phyloP scores from a whole-genome alignment of 2,888 invertebrate species.

The Gymnocheta viridis region DNA sequence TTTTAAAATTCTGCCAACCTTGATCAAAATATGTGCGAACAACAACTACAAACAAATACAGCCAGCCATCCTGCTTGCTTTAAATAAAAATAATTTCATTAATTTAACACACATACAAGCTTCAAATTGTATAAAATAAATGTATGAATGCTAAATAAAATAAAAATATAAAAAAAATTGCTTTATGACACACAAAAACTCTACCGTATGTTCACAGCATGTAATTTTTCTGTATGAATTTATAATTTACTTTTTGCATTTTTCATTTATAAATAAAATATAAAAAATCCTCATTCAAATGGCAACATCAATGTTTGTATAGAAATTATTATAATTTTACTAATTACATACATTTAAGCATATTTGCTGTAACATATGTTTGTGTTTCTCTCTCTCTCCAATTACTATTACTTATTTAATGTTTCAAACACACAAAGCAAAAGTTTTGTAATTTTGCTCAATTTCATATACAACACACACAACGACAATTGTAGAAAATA shows the following conservation, averaged over 20 bases:
- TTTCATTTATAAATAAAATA: conserved; percentile 33
- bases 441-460: neutral
- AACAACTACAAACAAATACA: too few species aligned
- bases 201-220: conserved; percentile 57
- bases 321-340: conserved; percentile 21
- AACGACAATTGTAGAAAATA: neutral
- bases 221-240: conserved; percentile 63
- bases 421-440: neutral
- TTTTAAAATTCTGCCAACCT: conserved; percentile 8
- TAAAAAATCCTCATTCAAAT: neutral
- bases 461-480: neutral
- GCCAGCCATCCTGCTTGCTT: neutral
- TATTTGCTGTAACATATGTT: conserved; percentile 46
- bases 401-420: conserved; percentile 7
- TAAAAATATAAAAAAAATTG: too few species aligned
- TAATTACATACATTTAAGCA: conserved; percentile 14
- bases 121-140: neutral
- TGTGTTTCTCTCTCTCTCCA: neutral
- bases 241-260: conserved; percentile 49
- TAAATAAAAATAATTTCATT: conserved; percentile 50
- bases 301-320: conserved; percentile 5
- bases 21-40: too few species aligned
- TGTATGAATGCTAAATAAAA: neutral
- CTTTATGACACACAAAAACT: neutral
- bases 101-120: neutral